Evolutionary conservation across 1,140 invertebrate species (phyloP).

Genomic region (Maniola jurtina): DNA sequence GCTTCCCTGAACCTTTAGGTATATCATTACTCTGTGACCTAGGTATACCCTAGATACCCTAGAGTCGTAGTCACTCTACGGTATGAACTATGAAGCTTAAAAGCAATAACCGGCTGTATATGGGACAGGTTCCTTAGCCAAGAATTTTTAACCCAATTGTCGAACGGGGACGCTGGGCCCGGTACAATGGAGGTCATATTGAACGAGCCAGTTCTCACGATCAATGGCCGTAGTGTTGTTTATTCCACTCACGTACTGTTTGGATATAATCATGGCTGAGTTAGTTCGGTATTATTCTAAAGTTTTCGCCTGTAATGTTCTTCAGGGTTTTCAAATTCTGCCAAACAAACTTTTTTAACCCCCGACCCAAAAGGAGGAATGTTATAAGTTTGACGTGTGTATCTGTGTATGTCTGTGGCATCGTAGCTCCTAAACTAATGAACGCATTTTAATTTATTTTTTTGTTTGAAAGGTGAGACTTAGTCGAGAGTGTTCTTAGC

Average conservation of each 20-base stretch:
- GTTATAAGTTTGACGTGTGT: too few species aligned
- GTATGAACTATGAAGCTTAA: neutral
- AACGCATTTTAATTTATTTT: too few species aligned
- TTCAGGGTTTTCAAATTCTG: neutral
- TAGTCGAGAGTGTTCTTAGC: too few species aligned
- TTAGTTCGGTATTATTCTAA: neutral
- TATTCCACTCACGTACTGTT: constrained; percentile 14
- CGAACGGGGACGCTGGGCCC: constrained; percentile 5
- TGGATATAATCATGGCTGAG: constrained; percentile 9
- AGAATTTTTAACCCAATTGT: constrained; percentile 18
- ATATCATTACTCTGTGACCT: too few species aligned
- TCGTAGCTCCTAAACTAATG: too few species aligned
- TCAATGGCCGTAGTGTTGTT: constrained; percentile 10
- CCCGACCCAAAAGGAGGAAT: too few species aligned
- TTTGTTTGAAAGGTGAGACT: too few species aligned
- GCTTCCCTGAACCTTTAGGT: too few species aligned
- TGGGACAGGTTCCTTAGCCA: constrained; percentile 7
- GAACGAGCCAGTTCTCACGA: constrained; percentile 12
- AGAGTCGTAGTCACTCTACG: too few species aligned
- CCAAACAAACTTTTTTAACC: too few species aligned
- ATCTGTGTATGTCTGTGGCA: too few species aligned
- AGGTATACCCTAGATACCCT: too few species aligned
- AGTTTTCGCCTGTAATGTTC: neutral
- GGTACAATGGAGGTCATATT: constrained; percentile 12
- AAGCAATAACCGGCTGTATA: constrained; percentile 1